Percentiles rank a stretch among this genome's conserved stretches.
These are phyloP conservation scores for Porites evermanni DNA, from an alignment of 92 coral and sea anemone genomes.

Conservation along the genomic window DNA sequence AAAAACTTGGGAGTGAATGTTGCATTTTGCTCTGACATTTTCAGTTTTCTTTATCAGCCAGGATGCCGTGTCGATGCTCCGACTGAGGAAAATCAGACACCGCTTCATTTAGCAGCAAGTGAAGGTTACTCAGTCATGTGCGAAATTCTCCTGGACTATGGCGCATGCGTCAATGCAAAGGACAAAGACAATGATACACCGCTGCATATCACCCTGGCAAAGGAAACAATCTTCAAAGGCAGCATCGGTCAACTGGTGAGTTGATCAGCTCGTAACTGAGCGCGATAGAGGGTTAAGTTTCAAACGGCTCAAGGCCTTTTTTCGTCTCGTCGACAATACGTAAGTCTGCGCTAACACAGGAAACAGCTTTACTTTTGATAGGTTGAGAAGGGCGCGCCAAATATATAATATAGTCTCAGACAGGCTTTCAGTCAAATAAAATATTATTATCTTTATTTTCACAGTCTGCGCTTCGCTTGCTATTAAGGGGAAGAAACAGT, in stretches of 20 bases:
- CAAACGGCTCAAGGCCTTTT: too few species aligned
- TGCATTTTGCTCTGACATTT: neutral
- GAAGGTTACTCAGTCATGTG: slow-evolving; percentile 68
- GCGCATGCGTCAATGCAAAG: slow-evolving; percentile 56
- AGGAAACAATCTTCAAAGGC: slow-evolving; percentile 11
- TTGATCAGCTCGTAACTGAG: too few species aligned
- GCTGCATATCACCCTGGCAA: slow-evolving; percentile 56
- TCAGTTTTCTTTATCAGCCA: slow-evolving; percentile 33
- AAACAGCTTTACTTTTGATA: too few species aligned
- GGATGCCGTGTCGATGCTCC: slow-evolving; percentile 45
- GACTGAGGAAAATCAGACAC: slow-evolving; percentile 34
- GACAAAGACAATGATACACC: slow-evolving; percentile 70
- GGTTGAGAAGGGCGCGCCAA: too few species aligned
- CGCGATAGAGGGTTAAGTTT: too few species aligned
- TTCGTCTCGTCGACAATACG: too few species aligned
- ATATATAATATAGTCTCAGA: too few species aligned
- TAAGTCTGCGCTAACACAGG: too few species aligned
- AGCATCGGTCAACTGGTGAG: neutral
- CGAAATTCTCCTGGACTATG: slow-evolving; percentile 54
- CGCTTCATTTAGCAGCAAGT: slow-evolving; percentile 61
- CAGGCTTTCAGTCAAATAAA: too few species aligned
- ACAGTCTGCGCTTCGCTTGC: slow-evolving; percentile 12
- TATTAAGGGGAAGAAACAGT: slow-evolving; percentile 8
- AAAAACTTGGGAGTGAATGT: too few species aligned
- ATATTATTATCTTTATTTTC: neutral